Conservation (phyloP, 2,888 invertebrate species). For the Sclerodermus sp. region DNA sequence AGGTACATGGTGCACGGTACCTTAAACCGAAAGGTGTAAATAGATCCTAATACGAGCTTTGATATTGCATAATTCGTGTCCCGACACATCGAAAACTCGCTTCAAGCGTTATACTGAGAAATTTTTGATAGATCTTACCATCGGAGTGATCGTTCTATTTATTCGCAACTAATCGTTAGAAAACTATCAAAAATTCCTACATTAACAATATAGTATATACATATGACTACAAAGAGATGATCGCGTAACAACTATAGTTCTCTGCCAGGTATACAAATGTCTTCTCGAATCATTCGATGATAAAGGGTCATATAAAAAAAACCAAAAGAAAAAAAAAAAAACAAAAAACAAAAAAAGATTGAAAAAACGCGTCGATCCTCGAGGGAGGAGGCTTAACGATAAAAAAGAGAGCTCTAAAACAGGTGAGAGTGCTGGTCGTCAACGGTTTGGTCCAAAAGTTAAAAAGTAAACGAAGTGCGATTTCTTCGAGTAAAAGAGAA, state of each 20-base stretch:
- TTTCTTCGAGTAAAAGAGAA: background rate
- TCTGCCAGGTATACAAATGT: background rate
- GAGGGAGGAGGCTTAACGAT: no score
- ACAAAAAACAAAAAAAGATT: no score
- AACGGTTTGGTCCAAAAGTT: no score
- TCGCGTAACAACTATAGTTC: slow-evolving; percentile 15
- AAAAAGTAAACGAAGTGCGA: no score
- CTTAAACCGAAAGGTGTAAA: no score
- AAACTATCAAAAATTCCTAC: slow-evolving; percentile 40
- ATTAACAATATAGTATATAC: slow-evolving; percentile 38
- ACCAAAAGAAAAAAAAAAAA: slow-evolving; percentile 1
- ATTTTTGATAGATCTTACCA: slow-evolving; percentile 31
- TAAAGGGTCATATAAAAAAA: slow-evolving; percentile 7
- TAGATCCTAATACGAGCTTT: slow-evolving; percentile 15
- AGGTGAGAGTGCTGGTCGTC: no score
- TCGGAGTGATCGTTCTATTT: slow-evolving; percentile 24
- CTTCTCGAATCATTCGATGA: slow-evolving; percentile 4
- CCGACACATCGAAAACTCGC: slow-evolving; percentile 16
- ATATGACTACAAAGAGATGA: slow-evolving; percentile 37
- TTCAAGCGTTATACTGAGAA: slow-evolving; percentile 22
- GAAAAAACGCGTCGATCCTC: background rate
- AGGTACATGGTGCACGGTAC: no score
- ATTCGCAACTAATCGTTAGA: slow-evolving; percentile 26
- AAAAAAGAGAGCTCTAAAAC: no score
- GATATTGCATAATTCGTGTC: slow-evolving; percentile 25